These are phyloP conservation scores for Neogale vison DNA, from an alignment of 2,113 vertebrate genomes.

Conservation along the genomic window DNA sequence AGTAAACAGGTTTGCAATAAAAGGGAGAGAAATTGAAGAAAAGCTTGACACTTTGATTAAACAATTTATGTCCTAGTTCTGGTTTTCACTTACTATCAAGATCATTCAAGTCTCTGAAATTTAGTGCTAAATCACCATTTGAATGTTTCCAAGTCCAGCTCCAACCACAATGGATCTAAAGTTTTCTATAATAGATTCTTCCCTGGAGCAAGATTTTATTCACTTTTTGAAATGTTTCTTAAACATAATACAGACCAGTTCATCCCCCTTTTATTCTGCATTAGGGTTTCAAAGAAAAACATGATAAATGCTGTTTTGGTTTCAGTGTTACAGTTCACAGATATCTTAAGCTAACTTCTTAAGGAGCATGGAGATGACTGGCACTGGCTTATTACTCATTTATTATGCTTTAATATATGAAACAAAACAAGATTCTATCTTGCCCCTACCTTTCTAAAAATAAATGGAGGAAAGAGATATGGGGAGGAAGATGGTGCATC, in stretches of 20 bases:
- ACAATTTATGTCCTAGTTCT: background rate
- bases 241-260: constrained; percentile 25
- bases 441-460: constrained; percentile 25
- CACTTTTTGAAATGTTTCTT: constrained; percentile 52
- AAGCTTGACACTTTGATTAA: background rate
- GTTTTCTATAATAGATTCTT: background rate
- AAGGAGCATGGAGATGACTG: background rate
- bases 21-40: constrained; percentile 29
- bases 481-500: background rate
- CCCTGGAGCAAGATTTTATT: constrained; percentile 46
- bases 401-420: background rate
- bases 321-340: background rate
- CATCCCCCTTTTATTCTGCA: constrained; percentile 25
- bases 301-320: background rate
- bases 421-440: background rate
- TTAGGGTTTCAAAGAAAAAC: constrained; percentile 39
- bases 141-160: constrained; percentile 23
- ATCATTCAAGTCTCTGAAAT: constrained; percentile 49
- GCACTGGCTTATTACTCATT: background rate
- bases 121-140: constrained; percentile 23
- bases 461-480: background rate
- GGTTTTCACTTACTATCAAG: background rate
- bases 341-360: background rate
- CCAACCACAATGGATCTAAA: background rate
- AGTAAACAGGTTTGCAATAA: background rate